Conservation (phyloP, 35 echinoderm and acorn worm genomes). For the Anneissia japonica region DNA sequence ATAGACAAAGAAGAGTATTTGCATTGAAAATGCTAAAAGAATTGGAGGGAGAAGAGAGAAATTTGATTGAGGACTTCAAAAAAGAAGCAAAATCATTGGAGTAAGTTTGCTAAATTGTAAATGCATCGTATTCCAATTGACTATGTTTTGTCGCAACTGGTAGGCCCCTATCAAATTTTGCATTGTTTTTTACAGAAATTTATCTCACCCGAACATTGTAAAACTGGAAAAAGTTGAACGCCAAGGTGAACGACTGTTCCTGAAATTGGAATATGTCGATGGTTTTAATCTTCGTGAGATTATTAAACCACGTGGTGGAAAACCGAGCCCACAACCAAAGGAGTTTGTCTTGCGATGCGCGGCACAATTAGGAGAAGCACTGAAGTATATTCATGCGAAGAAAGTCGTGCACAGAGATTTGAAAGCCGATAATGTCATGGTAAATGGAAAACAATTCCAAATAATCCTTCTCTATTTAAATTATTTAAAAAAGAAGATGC, state of each 20-base stretch:
- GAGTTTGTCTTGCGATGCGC: conserved; percentile 19
- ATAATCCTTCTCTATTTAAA: too few relatives aligned
- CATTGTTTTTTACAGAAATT: not conserved
- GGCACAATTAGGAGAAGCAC: conserved; percentile 22
- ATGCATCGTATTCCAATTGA: too few relatives aligned
- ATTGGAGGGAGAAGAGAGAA: not conserved
- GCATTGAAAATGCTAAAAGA: conserved; percentile 28
- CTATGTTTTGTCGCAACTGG: too few relatives aligned
- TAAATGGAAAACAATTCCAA: too few relatives aligned
- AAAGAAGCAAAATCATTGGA: conserved; percentile 5
- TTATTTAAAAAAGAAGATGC: too few relatives aligned
- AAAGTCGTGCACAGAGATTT: conserved; percentile 14
- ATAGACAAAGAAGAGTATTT: not conserved
- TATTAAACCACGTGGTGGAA: conserved; percentile 17
- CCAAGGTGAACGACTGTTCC: not conserved
- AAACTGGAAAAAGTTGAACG: conserved; percentile 25
- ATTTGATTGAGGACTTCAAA: conserved; percentile 5
- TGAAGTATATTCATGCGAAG: conserved; percentile 10
- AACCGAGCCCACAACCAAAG: conserved; percentile 12
- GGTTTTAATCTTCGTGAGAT: not conserved
- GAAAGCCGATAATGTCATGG: conserved; percentile 24
- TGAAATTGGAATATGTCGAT: conserved; percentile 38
- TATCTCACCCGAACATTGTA: conserved; percentile 34
- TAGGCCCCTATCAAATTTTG: not conserved
- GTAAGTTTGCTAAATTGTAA: conserved; percentile 3